These are phyloP conservation scores for Monochamus alternatus DNA, from an alignment of 2,888 invertebrate species.

Conservation along the genomic window DNA sequence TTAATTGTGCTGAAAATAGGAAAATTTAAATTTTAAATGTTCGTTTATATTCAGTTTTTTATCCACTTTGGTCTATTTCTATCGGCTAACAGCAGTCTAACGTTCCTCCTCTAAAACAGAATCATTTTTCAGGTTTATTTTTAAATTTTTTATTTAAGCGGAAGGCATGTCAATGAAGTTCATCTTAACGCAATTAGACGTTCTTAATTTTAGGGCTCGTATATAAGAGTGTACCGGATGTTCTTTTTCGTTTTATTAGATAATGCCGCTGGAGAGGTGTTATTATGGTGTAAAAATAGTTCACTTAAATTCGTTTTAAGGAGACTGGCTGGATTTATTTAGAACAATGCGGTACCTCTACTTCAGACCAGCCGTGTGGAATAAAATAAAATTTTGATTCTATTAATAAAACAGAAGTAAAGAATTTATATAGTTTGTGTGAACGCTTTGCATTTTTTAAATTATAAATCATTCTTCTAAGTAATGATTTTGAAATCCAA, in stretches of 20 bases:
- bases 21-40: neutral
- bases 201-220: conserved; percentile 1
- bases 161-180: conserved; percentile 17
- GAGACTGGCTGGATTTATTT: neutral
- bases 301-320: conserved; percentile 2
- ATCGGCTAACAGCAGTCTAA: neutral
- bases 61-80: neutral
- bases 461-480: too few species aligned
- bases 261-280: neutral
- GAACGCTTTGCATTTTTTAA: too few species aligned
- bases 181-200: neutral
- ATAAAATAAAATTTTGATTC: too few species aligned
- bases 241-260: conserved; percentile 16
- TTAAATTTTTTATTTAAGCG: neutral
- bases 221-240: conserved; percentile 10
- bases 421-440: neutral
- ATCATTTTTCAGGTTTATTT: conserved; percentile 1
- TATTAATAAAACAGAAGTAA: too few species aligned
- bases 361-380: neutral
- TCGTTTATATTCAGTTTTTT: neutral
- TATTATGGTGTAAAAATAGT: conserved; percentile 20
- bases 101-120: neutral
- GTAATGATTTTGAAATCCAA: too few species aligned
- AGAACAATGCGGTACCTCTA: neutral
- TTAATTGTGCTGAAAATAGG: neutral